A percentile compares a stretch with the other conserved stretches of the same genome.
Conservation (phyloP, 2,888 invertebrate species). For the Eristalis arbustorum region DNA sequence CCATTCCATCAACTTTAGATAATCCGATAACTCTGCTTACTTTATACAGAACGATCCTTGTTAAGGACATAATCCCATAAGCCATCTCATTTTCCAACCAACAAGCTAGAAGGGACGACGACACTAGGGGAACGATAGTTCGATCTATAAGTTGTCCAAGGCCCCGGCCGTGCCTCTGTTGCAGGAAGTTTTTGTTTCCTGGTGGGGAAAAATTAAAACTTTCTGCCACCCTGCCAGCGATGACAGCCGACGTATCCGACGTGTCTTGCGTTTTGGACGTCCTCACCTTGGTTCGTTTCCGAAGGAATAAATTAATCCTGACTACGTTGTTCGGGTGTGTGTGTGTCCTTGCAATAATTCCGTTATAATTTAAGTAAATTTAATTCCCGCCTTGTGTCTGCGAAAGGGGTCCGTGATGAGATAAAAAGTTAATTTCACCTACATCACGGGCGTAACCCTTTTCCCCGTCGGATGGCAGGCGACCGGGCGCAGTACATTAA, state of each 20-base stretch:
- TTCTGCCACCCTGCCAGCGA: neutral
- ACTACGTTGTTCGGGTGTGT: neutral
- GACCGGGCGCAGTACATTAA: slow-evolving; percentile 26
- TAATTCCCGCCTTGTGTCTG: slow-evolving; percentile 25
- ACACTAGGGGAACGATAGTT: neutral
- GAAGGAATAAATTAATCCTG: neutral
- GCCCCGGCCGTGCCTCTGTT: neutral
- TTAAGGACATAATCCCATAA: slow-evolving; percentile 33
- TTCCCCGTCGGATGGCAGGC: neutral
- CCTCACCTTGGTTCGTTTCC: neutral
- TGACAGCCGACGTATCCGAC: neutral
- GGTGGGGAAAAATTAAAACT: neutral
- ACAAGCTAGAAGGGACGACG: neutral
- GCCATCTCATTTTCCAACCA: neutral
- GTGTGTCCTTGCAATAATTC: slow-evolving; percentile 36
- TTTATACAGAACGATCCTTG: slow-evolving; percentile 20
- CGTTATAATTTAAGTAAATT: slow-evolving; percentile 61
- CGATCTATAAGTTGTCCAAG: neutral
- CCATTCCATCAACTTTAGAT: slow-evolving; percentile 23
- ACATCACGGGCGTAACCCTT: slow-evolving; percentile 28
- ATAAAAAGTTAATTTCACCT: slow-evolving; percentile 13
- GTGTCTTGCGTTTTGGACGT: neutral
- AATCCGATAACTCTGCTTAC: slow-evolving; percentile 45
- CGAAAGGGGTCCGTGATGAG: neutral
- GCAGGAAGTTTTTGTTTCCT: neutral